Conservation (phyloP, 2,888 invertebrate species). For the Odontomyia ornata region DNA sequence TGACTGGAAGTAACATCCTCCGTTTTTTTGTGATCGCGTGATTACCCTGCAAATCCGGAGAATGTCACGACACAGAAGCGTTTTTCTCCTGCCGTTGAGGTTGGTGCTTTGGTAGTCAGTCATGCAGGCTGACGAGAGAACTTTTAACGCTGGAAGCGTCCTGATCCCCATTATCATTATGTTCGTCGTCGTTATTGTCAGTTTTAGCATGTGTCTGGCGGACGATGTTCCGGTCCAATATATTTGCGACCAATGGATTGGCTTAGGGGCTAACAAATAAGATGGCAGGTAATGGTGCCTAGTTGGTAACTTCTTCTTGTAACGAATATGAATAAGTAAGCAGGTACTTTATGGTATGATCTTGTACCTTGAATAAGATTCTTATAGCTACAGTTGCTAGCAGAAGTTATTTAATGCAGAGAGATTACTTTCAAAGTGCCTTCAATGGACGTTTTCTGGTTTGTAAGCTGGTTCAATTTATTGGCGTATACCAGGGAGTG, state of each 20-base stretch:
- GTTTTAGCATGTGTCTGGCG: constrained; percentile 42
- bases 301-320: background rate
- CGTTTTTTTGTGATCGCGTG: constrained; percentile 20
- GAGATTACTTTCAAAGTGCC: too few relatives aligned
- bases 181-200: background rate
- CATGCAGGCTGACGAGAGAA: background rate
- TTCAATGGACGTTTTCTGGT: too few relatives aligned
- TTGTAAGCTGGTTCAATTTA: too few relatives aligned
- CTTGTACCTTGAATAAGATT: background rate
- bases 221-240: constrained; percentile 34
- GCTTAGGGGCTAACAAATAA: background rate
- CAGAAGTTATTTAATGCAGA: too few relatives aligned
- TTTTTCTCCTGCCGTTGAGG: background rate
- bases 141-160: constrained; percentile 39
- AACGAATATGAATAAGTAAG: constrained; percentile 32
- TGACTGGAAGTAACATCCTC: background rate
- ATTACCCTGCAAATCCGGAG: constrained; percentile 29
- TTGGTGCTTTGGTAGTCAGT: too few relatives aligned
- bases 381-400: background rate
- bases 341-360: constrained; percentile 35
- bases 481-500: too few relatives aligned
- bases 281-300: background rate
- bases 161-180: constrained; percentile 31
- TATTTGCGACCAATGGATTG: background rate
- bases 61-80: constrained; percentile 42